Base-by-base conservation (phyloP, 2,888 invertebrate genomes). In the Dromius quadrimaculatus region DNA sequence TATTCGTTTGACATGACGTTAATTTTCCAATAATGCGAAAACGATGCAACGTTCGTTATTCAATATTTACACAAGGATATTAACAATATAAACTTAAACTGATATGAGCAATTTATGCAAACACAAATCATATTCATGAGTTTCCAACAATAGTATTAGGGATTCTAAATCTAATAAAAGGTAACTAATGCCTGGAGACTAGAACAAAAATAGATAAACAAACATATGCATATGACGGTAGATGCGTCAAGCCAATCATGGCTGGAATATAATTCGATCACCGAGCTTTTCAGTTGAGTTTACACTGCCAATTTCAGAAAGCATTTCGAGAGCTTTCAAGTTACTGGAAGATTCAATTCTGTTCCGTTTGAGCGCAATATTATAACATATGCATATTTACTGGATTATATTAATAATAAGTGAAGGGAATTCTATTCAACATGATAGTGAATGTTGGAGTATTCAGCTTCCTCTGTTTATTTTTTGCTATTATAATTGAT, bases 81-180 rank as follows among this genome's bases (percentile, higher is more conserved):
- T 59, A 59, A 59, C 59, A 59, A 36, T 36, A 59, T 59, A 34
- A 59, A 59, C 36, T 59, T 20, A 59, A 59, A 59, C 59, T 59
- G 36, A 59, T 36, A 36, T 36, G 11, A 23, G 36, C 59, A 59
- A 36, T 59, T 59, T 59, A 59, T 59, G 59, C 59, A 23, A 59
- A 59, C 36, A 17, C 36, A 36, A 36, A 59, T 59, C 36, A 59
- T 59, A 59, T 59, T 59, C 59, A 59, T 59, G 59, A 59, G 36
- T 59, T 20, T 28, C 36, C 34, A 59, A 59, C 59, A 59, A 59
- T 59, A 59, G 32, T 32, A 57, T 57, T 34, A 57, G 17, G 34
- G 34, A 59, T 36, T 59, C 20, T 17, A 36, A 59, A 59, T 36
- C 19, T 59, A 36, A 36, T 59, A 59, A 59, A 59, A 59, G 36